phyloP scores from a whole-genome alignment of 2,888 invertebrate genomes.

The Urechis unicinctus region DNA sequence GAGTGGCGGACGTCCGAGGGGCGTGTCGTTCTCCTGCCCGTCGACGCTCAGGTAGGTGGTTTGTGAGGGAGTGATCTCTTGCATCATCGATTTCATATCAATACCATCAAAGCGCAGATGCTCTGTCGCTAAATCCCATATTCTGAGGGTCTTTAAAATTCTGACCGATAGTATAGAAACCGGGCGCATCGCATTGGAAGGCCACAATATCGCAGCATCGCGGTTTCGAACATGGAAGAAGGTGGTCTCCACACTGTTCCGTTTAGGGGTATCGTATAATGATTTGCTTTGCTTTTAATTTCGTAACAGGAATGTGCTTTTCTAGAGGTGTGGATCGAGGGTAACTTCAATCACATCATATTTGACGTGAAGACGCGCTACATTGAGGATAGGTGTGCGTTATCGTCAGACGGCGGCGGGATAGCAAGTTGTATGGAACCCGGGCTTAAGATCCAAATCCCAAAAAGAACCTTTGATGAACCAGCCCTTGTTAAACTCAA shows the following conservation, averaged over 20 bases:
- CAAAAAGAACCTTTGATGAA: constrained; percentile 5
- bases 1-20: constrained; percentile 8
- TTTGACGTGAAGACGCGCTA: constrained; percentile 11
- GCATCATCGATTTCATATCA: not conserved
- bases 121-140: too few species aligned
- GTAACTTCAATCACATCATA: constrained; percentile 5
- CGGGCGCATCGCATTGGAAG: too few species aligned
- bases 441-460: constrained; percentile 1
- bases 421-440: constrained; percentile 7
- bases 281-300: not conserved
- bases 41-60: constrained; percentile 1
- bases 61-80: not conserved
- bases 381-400: constrained; percentile 1
- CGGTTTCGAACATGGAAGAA: too few species aligned
- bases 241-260: too few species aligned
- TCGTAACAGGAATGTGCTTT: constrained; percentile 8
- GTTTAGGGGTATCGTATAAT: too few species aligned
- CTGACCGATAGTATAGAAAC: too few species aligned
- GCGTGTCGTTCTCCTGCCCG: not conserved
- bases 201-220: too few species aligned
- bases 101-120: too few species aligned
- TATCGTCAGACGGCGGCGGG: constrained; percentile 2
- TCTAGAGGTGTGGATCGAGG: constrained; percentile 6
- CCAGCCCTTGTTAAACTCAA: constrained; percentile 5
- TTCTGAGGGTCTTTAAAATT: too few species aligned